Conservation (phyloP, 1,140 invertebrate genomes). For the Vanessa atalanta region DNA sequence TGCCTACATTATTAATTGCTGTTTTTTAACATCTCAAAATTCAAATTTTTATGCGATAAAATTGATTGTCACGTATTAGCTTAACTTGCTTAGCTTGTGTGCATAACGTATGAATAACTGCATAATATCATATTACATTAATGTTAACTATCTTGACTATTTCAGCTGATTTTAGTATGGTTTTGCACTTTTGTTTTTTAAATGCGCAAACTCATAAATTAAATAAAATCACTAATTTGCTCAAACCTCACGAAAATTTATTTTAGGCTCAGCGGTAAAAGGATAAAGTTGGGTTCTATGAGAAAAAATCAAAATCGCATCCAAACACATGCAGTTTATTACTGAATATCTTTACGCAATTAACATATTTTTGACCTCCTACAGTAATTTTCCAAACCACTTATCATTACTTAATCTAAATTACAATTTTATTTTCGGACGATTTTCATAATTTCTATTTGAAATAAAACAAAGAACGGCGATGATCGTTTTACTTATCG, state of each 20-base stretch:
- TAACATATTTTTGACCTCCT: constrained; percentile 64
- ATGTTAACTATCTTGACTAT: no score
- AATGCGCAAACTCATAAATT: no score
- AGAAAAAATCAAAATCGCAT: constrained; percentile 56
- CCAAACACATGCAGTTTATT: constrained; percentile 75
- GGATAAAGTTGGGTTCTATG: constrained; percentile 8
- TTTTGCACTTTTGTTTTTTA: no score
- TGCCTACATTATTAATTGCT: no score
- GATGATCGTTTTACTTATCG: not conserved
- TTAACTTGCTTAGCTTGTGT: no score
- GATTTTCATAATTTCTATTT: constrained; percentile 43
- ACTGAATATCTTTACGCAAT: constrained; percentile 64
- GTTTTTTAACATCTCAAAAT: no score
- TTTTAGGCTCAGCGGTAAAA: not conserved
- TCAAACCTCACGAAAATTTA: not conserved
- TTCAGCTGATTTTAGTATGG: no score
- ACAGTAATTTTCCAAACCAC: constrained; percentile 74
- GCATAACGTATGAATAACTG: no score
- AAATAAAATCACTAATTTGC: no score
- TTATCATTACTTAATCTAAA: constrained; percentile 70
- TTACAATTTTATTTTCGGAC: constrained; percentile 63
- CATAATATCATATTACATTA: no score
- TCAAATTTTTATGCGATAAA: no score
- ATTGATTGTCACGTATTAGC: no score
- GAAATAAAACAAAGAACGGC: not conserved